Evolutionary conservation across 23 tunicate genomes (phyloP).

Genomic region (Corella eumyota): DNA sequence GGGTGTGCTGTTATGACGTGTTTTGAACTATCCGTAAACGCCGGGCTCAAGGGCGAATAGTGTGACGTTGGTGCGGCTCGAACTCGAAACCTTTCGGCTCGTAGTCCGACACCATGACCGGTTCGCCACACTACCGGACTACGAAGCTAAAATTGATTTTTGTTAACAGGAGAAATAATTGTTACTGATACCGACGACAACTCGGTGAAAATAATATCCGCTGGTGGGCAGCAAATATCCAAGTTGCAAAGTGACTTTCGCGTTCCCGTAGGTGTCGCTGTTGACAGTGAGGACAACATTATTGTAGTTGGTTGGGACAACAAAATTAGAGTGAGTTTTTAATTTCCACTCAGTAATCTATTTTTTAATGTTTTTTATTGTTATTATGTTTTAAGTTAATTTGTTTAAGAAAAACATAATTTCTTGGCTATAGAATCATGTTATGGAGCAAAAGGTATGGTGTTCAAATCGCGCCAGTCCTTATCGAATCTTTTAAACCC

Average conservation of each 20-base stretch:
- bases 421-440: neutral
- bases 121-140: no score
- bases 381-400: neutral
- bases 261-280: conserved; percentile 75
- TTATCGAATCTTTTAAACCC: no score
- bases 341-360: neutral
- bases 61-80: no score
- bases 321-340: conserved; percentile 48
- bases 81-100: no score
- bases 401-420: neutral
- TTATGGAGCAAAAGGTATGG: neutral
- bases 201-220: conserved; percentile 73
- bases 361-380: neutral
- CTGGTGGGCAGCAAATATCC: conserved; percentile 68
- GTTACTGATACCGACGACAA: conserved; percentile 82
- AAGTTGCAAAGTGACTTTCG: conserved; percentile 36
- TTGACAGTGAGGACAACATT: conserved; percentile 76
- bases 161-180: conserved; percentile 37
- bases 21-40: no score
- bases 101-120: no score
- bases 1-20: no score
- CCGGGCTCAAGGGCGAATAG: no score
- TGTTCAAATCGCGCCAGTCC: neutral
- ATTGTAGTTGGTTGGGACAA: conserved; percentile 72
- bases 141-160: neutral